Evolutionary conservation across 2,888 invertebrate species (phyloP).

Genomic region (Clusia tigrina): DNA sequence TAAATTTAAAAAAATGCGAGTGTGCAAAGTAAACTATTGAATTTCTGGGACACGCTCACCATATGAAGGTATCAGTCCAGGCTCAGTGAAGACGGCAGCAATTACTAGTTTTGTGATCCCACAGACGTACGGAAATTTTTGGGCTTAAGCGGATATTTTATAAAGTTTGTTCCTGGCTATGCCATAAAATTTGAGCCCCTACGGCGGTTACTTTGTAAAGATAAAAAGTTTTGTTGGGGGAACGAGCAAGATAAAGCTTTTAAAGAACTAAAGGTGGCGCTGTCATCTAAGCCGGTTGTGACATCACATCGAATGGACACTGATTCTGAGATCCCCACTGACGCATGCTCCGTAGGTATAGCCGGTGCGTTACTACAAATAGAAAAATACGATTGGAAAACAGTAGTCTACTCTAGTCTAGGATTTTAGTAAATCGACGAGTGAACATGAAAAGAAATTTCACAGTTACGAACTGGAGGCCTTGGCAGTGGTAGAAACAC

Average conservation of each 20-base stretch:
- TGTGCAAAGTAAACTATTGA: neutral
- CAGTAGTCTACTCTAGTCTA: slow-evolving; percentile 23
- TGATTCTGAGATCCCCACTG: slow-evolving; percentile 11
- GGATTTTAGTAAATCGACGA: slow-evolving; percentile 20
- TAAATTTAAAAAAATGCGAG: neutral
- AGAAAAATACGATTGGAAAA: slow-evolving; percentile 15
- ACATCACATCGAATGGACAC: slow-evolving; percentile 23
- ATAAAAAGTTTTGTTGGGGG: slow-evolving; percentile 18
- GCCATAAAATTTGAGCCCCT: slow-evolving; percentile 30
- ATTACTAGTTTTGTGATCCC: neutral
- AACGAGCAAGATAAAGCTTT: slow-evolving; percentile 22
- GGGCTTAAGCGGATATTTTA: neutral
- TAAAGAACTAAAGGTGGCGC: slow-evolving; percentile 9
- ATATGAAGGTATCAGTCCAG: neutral
- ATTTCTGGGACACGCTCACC: neutral
- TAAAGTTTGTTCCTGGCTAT: slow-evolving; percentile 14
- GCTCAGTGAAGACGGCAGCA: neutral
- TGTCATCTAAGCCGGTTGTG: slow-evolving; percentile 19
- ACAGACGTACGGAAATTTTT: neutral
- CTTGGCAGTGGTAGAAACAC: slow-evolving; percentile 28
- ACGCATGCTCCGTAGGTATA: slow-evolving; percentile 8
- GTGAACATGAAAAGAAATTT: slow-evolving; percentile 33
- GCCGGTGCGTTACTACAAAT: slow-evolving; percentile 15
- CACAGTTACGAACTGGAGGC: slow-evolving; percentile 56
- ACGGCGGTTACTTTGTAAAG: slow-evolving; percentile 21